Evolutionary conservation across 2,113 vertebrate genomes (phyloP).

Genomic region (Strigops habroptila): DNA sequence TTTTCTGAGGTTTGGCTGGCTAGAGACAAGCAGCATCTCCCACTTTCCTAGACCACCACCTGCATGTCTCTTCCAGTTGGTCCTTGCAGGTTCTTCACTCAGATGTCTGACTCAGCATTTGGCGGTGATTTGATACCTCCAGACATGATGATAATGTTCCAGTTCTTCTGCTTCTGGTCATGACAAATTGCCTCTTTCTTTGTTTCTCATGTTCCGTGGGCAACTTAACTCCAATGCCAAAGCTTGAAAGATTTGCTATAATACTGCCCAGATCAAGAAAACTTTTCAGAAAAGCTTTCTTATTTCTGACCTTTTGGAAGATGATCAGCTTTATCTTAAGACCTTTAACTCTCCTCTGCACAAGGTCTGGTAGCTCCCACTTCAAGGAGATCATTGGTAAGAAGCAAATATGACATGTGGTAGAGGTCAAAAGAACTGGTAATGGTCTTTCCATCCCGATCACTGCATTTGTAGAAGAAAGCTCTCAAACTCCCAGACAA

Average conservation of each 20-base stretch:
- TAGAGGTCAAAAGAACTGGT: background rate
- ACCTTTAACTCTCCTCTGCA: background rate
- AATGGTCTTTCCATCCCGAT: background rate
- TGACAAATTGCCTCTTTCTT: background rate
- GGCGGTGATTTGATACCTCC: background rate
- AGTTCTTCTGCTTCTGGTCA: background rate
- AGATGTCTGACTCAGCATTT: constrained; percentile 16
- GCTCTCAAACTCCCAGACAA: background rate
- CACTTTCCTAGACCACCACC: background rate
- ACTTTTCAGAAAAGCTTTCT: background rate
- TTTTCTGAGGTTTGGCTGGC: background rate
- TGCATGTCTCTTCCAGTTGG: background rate
- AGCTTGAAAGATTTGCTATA: background rate
- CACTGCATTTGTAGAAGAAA: background rate
- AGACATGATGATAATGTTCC: background rate
- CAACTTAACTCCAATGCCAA: background rate
- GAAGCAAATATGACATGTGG: background rate
- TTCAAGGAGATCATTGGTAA: background rate
- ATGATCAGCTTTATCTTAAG: background rate
- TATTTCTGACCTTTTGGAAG: background rate
- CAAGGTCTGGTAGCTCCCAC: background rate
- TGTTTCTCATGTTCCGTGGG: background rate
- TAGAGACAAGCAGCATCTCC: background rate
- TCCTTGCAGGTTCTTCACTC: constrained; percentile 12
- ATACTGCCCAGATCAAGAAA: background rate